Conservation (phyloP, 1,140 invertebrate genomes). For the Megathymus violae region DNA sequence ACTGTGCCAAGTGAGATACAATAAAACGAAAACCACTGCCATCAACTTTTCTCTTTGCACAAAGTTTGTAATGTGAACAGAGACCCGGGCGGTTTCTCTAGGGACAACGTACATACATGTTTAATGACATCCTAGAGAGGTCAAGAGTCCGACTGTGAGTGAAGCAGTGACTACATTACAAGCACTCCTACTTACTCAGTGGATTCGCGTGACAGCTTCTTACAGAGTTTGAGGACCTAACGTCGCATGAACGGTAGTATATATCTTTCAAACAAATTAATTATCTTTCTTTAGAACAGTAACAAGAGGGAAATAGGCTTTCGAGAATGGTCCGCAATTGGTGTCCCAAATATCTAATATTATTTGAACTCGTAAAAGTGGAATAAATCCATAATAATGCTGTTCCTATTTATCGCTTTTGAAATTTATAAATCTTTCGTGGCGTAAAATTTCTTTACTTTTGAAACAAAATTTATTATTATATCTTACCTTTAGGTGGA, state of each 20-base stretch:
- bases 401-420: neutral
- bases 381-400: neutral
- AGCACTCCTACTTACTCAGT: slow-evolving; percentile 55
- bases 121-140: slow-evolving; percentile 78
- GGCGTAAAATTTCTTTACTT: neutral
- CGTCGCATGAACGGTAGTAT: slow-evolving; percentile 67
- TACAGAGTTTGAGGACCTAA: slow-evolving; percentile 63
- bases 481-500: slow-evolving; percentile 96
- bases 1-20: slow-evolving; percentile 52
- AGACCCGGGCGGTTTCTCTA: slow-evolving; percentile 58
- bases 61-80: slow-evolving; percentile 69
- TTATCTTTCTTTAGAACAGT: slow-evolving; percentile 69
- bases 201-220: slow-evolving; percentile 59
- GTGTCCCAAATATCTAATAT: slow-evolving; percentile 44
- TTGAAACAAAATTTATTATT: slow-evolving; percentile 11
- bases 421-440: too few relatives aligned
- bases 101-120: slow-evolving; percentile 70
- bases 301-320: slow-evolving; percentile 69
- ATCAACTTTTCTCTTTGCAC: slow-evolving; percentile 72
- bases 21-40: slow-evolving; percentile 64
- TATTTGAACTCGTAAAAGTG: slow-evolving; percentile 33
- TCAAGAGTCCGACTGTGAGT: slow-evolving; percentile 69
- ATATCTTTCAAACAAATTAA: slow-evolving; percentile 79
- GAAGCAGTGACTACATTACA: slow-evolving; percentile 75
- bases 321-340: slow-evolving; percentile 58